These are phyloP conservation scores for Dicaeum eximium DNA, from an alignment of 2,113 vertebrate species.

Conservation along the genomic window DNA sequence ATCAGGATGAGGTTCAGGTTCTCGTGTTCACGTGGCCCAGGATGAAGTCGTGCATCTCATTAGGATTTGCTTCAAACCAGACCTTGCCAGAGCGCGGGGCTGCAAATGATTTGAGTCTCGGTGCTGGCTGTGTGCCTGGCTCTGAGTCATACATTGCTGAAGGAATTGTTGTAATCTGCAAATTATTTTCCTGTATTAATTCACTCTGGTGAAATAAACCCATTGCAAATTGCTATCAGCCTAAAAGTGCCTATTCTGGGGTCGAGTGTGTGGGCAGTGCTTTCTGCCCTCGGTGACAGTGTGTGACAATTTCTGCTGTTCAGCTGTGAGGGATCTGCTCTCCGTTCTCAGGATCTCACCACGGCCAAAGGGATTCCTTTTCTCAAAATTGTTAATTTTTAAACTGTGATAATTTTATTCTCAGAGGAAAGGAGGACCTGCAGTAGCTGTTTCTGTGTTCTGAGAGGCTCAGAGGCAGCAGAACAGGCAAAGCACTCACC, in stretches of 20 bases:
- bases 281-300: not conserved
- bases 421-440: not conserved
- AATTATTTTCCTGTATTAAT: constrained; percentile 31
- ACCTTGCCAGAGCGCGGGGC: not conserved
- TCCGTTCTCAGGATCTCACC: not conserved
- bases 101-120: not conserved
- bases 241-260: not conserved
- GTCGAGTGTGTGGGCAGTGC: not conserved
- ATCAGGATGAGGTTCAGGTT: not conserved
- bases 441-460: not conserved
- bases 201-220: constrained; percentile 20
- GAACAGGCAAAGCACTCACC: not conserved
- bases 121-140: constrained; percentile 6
- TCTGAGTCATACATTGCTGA: not conserved
- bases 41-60: not conserved
- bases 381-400: not conserved
- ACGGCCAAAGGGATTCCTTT: not conserved
- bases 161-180: constrained; percentile 3
- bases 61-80: not conserved
- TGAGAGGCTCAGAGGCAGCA: not conserved
- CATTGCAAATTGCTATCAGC: not conserved
- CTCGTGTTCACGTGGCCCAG: not conserved
- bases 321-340: not conserved
- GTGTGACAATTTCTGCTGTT: not conserved
- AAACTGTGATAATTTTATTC: not conserved